Base-by-base conservation (phyloP, 1,140 invertebrate species). In the Limonius californicus region DNA sequence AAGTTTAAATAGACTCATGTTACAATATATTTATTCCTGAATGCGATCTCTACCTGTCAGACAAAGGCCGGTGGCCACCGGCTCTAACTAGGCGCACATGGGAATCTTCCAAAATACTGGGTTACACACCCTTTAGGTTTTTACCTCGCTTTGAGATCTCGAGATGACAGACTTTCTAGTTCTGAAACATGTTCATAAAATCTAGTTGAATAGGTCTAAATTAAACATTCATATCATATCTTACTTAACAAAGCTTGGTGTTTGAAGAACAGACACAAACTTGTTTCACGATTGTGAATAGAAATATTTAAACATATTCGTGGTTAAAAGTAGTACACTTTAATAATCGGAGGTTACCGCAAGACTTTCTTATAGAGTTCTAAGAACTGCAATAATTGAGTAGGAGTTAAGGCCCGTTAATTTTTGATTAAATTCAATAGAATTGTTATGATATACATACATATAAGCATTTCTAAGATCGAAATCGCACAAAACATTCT, bases 11-110 rank as follows among this genome's bases (percentile, higher is more conserved):
- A 55, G 27, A 32, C 27, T 55, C 53, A 32, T 55, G 53, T 55
- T 55, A 55, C 53, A 55, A 55, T 55, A 55, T 55, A 55, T 55
- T 55, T 55, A 55, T 55, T 55, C 30, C 27, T 55, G 53, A 55
- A 55, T 55, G 53, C 53, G 53, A 55, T 55, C 53, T 55, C 53
- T 55, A 55, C 53, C 53, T 55, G 53, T 55, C 16, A 14, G 53
- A 55, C 53, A 55, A 55, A 55, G 27, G 53, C 20, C 53, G 53
- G 20, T 55, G 53, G 53, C 53, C 27, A 55, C 53, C 53, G 27
- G 53, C 53, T 27, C 53, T 55, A 55, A 15, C 20, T 32, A 55
- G 27, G 20, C n/a, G 27, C 16, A 55, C 53, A 55, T 55, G 53
- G 53, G 53, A 55, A 55, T 30, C 53, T 55, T 55, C 18, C 19